A percentile compares a stretch with the other conserved stretches of the same genome.
phyloP scores from a whole-genome alignment of 2,797 vertebrate species.

The Geotrypetes seraphini region DNA sequence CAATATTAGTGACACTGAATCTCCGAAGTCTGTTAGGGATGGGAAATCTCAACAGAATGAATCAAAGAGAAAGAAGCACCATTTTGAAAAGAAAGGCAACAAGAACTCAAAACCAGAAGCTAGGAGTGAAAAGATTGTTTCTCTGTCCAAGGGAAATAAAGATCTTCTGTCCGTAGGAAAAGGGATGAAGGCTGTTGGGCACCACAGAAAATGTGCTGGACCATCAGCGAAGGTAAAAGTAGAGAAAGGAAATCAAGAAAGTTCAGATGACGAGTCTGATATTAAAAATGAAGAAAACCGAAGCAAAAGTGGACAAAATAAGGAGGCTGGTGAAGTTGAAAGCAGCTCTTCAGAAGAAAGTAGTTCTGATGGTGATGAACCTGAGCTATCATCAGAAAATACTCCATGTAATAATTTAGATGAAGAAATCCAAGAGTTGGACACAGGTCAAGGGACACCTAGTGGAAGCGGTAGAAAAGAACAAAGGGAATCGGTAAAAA shows the following conservation, averaged over 20 bases:
- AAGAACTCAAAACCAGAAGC: neutral
- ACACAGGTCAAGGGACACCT: neutral
- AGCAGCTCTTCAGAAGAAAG: conserved; percentile 9
- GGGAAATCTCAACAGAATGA: neutral
- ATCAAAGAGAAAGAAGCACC: conserved; percentile 1
- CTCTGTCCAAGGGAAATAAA: conserved; percentile 2
- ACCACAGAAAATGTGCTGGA: neutral
- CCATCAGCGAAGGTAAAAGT: neutral
- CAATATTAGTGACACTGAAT: neutral
- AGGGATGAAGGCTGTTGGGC: neutral
- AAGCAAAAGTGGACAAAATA: neutral
- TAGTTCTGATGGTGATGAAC: neutral
- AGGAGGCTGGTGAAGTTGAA: neutral
- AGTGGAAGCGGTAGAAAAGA: neutral
- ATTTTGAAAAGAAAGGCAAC: neutral
- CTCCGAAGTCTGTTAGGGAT: conserved; percentile 4
- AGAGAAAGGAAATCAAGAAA: conserved; percentile 4
- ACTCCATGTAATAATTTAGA: neutral
- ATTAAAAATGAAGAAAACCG: neutral
- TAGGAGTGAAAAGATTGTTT: conserved; percentile 12
- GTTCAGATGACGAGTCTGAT: conserved; percentile 9
- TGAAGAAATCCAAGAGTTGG: neutral
- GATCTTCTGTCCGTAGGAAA: neutral
- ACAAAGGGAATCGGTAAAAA: neutral
- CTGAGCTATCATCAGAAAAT: neutral